Percentiles rank a stretch among this genome's conserved stretches.
Evolutionary conservation across 2,888 invertebrate genomes (phyloP).

Genomic region (Schrankia costaestrigalis): DNA sequence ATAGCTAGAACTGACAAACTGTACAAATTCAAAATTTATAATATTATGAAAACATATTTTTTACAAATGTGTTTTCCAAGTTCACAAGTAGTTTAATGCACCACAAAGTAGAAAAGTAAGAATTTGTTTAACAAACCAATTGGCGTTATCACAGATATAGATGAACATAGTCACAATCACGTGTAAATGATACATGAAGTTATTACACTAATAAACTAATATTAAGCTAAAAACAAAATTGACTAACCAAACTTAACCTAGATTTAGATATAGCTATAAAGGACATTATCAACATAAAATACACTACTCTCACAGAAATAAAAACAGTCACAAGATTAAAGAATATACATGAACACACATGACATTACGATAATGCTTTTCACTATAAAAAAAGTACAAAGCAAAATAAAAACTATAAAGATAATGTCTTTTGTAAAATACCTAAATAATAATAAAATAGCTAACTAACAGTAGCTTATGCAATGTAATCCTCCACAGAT

Average conservation of each 20-base stretch:
- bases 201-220: conserved; percentile 22
- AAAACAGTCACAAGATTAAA: too few species aligned
- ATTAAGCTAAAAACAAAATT: conserved; percentile 33
- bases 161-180: conserved; percentile 34
- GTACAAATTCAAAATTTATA: conserved; percentile 18
- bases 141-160: conserved; percentile 41
- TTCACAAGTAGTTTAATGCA: conserved; percentile 45
- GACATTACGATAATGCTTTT: neutral
- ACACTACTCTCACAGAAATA: too few species aligned
- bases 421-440: conserved; percentile 16
- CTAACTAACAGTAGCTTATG: conserved; percentile 71
- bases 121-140: conserved; percentile 24
- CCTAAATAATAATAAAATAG: conserved; percentile 34
- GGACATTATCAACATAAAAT: conserved; percentile 39
- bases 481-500: conserved; percentile 80
- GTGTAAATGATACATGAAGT: conserved; percentile 22
- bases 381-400: neutral
- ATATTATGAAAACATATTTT: conserved; percentile 25
- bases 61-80: conserved; percentile 16
- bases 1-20: conserved; percentile 17
- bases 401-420: neutral
- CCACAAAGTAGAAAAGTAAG: conserved; percentile 43
- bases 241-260: conserved; percentile 30
- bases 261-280: conserved; percentile 26
- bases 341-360: neutral